Base-by-base conservation (phyloP, 2,113 vertebrate species). In the Pygoscelis adeliae region DNA sequence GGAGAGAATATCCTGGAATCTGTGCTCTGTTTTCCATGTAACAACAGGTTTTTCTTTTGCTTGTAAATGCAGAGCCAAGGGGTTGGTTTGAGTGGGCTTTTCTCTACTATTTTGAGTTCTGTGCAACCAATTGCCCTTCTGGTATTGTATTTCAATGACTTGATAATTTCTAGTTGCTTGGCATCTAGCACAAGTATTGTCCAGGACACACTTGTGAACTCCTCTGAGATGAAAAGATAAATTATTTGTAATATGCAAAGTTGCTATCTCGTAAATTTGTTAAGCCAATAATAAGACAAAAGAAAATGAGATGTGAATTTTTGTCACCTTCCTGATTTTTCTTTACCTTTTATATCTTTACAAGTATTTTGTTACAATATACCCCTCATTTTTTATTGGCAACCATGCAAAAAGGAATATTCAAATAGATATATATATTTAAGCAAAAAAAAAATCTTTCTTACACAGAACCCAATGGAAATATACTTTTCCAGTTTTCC, bases 11-110 rank as follows among this genome's bases (percentile, higher is more conserved):
- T 36, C 38, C 10, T 90, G 34, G 20, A 65, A 56, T 61, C 16
- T 0, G 0, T 87, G 19, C 30, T 88, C 14, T 46, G 10, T 62
- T 78, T 78, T n/a, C 14, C 14, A 1, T 52, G 14, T 77, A 73
- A 69, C 10, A n/a, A 22, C 9, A 25, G 1, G 3, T 65, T 63
- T 73, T 81, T 32, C 10, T 46, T 66, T 30, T 67, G 15, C 40
- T 56, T 89, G 3, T 36, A 56, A 67, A 52, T 38, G 44, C 40
- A 40, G n/a, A 91, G 38, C 13, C 13, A 44, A 40, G 61, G 36
- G 15, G 0, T 70, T 95, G 27, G 3, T 70, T 90, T 65, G 50
- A 30, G 4, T 79, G 46, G n/a, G n/a, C 55, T 70, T 73, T 46
- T 82, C 8, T 25, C 6, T 69, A 19, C 11, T 50, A 0, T 83